Percentiles rank a stretch among this genome's conserved stretches.
phyloP scores from a whole-genome alignment of 2,113 vertebrate genomes.

The Heterotis niloticus region DNA sequence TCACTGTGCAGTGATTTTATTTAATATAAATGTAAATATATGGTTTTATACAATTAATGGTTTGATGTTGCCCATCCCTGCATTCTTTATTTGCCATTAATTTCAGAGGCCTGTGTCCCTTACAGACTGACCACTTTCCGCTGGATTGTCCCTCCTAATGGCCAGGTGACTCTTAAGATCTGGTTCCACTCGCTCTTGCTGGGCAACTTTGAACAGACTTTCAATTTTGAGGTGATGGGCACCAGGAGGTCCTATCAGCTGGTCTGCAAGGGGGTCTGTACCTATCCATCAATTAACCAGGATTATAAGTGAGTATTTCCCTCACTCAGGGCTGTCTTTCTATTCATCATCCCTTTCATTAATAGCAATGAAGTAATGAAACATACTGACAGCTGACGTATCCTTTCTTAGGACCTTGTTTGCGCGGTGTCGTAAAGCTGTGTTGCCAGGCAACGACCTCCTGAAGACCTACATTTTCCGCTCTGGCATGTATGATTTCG shows the following conservation, averaged over 20 bases:
- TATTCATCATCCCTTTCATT: neutral
- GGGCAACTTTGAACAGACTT: slow-evolving; percentile 70
- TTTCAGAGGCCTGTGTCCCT: neutral
- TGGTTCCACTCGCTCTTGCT: slow-evolving; percentile 64
- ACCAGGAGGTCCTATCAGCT: slow-evolving; percentile 70
- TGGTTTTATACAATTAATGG: too few relatives aligned
- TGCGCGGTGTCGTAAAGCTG: slow-evolving; percentile 56
- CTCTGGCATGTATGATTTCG: slow-evolving; percentile 73
- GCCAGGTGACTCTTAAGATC: slow-evolving; percentile 65
- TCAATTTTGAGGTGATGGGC: slow-evolving; percentile 80
- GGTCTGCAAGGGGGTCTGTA: slow-evolving; percentile 67
- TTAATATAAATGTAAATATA: too few relatives aligned
- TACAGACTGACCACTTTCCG: slow-evolving; percentile 66
- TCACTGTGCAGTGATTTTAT: too few relatives aligned
- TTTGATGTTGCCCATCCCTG: neutral
- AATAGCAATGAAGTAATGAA: neutral
- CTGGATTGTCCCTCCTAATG: slow-evolving; percentile 73
- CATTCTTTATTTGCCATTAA: neutral
- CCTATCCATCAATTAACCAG: slow-evolving; percentile 75
- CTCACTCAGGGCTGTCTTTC: neutral
- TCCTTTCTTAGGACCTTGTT: slow-evolving; percentile 71
- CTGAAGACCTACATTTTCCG: slow-evolving; percentile 72
- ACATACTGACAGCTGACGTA: neutral
- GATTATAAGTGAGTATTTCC: slow-evolving; percentile 69
- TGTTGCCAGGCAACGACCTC: slow-evolving; percentile 52